Conservation (phyloP, 2,113 vertebrate genomes). For the Sebastes schlegelii region DNA sequence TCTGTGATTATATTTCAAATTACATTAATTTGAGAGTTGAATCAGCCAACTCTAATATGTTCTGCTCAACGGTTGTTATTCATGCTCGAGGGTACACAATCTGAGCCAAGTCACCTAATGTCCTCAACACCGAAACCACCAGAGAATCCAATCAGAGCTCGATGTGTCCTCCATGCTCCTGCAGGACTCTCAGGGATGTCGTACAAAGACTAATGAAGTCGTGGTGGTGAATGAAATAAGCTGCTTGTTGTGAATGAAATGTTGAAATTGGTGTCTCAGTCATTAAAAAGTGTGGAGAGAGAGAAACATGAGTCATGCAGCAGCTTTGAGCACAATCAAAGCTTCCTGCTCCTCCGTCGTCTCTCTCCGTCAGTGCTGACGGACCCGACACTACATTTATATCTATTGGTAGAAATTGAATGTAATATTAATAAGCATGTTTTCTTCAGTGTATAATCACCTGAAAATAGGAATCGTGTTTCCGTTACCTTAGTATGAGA, state of each 20-base stretch:
- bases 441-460: too few relatives aligned
- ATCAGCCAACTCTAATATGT: background rate
- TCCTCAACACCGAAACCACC: background rate
- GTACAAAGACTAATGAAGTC: constrained; percentile 32
- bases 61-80: background rate
- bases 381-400: constrained; percentile 2
- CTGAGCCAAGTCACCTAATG: background rate
- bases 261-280: constrained; percentile 47
- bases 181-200: background rate
- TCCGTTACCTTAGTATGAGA: too few relatives aligned
- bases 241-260: constrained; percentile 56
- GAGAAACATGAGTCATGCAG: constrained; percentile 73
- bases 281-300: constrained; percentile 54
- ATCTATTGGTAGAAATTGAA: too few relatives aligned
- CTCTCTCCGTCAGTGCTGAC: constrained; percentile 30
- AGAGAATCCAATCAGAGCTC: background rate
- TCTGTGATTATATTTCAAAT: background rate
- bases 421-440: too few relatives aligned
- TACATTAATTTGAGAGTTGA: background rate
- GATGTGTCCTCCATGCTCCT: background rate
- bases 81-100: background rate
- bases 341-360: constrained; percentile 56
- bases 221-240: constrained; percentile 44
- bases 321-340: constrained; percentile 62
- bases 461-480: too few relatives aligned